These are phyloP conservation scores for Aurelia aurita complex sp. Pacific DNA, from an alignment of 30 jellyfish, hydroid and myxozoan genomes.

Conservation along the genomic window DNA sequence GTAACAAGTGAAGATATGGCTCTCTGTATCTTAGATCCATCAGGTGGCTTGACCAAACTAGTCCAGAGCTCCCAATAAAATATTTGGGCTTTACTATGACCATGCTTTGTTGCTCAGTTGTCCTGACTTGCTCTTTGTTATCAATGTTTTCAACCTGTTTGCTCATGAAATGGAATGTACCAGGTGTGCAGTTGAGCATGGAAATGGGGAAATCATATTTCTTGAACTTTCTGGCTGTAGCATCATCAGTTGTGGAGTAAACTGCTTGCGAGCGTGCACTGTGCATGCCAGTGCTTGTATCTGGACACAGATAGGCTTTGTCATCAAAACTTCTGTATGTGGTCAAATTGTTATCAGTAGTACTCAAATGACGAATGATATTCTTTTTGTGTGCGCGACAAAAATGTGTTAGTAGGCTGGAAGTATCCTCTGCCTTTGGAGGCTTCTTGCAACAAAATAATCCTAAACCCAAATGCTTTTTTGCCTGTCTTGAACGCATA, in stretches of 20 bases:
- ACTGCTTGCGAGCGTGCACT: slow-evolving; percentile 55
- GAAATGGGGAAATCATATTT: slow-evolving; percentile 50
- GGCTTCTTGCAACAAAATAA: slow-evolving; percentile 51
- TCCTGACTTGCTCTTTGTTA: slow-evolving; percentile 22
- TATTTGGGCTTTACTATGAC: slow-evolving; percentile 49
- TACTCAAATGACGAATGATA: slow-evolving; percentile 1
- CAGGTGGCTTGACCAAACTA: slow-evolving; percentile 52
- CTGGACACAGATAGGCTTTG: slow-evolving; percentile 47
- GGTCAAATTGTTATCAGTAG: background rate
- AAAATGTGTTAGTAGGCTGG: slow-evolving; percentile 37
- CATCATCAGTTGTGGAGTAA: slow-evolving; percentile 41
- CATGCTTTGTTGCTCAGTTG: slow-evolving; percentile 26
- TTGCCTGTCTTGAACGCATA: slow-evolving; percentile 42
- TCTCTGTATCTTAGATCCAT: slow-evolving; percentile 36
- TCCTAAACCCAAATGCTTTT: slow-evolving; percentile 37
- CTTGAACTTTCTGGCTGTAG: slow-evolving; percentile 39
- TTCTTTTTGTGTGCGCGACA: slow-evolving; percentile 11
- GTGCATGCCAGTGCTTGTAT: slow-evolving; percentile 44
- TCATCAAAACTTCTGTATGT: slow-evolving; percentile 8
- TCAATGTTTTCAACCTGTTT: slow-evolving; percentile 15
- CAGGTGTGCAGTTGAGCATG: slow-evolving; percentile 63
- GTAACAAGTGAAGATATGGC: slow-evolving; percentile 13
- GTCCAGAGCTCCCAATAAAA: slow-evolving; percentile 56
- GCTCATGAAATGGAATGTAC: slow-evolving; percentile 26
- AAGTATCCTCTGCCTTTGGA: slow-evolving; percentile 45